phyloP scores from a whole-genome alignment of 2,888 invertebrate species.

The Cosmopolites sordidus region DNA sequence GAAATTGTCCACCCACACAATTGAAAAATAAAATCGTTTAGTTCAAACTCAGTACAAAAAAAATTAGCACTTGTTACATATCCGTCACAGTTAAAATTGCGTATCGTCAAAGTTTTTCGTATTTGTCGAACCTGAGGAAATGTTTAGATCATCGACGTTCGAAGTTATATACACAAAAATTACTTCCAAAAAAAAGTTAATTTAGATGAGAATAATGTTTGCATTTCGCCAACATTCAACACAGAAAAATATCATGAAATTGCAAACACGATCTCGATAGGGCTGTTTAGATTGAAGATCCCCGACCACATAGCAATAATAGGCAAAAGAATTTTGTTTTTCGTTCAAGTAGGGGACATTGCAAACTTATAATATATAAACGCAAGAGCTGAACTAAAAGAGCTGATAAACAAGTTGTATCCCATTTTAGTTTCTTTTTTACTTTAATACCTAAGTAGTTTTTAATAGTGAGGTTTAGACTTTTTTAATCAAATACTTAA shows the following conservation, averaged over 20 bases:
- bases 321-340: constrained; percentile 31
- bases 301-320: constrained; percentile 48
- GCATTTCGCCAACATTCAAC: too few relatives aligned
- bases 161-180: constrained; percentile 43
- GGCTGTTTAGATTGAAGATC: constrained; percentile 27
- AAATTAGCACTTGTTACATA: constrained; percentile 33
- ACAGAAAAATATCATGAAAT: too few relatives aligned
- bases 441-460: constrained; percentile 27
- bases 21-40: too few relatives aligned
- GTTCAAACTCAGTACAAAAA: too few relatives aligned
- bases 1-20: too few relatives aligned
- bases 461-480: constrained; percentile 28
- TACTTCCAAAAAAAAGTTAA: constrained; percentile 41
- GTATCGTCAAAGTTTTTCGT: constrained; percentile 5
- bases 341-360: constrained; percentile 34
- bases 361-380: constrained; percentile 23
- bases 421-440: constrained; percentile 21
- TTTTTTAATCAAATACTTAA: constrained; percentile 28
- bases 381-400: constrained; percentile 7
- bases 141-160: constrained; percentile 37
- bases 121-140: constrained; percentile 16
- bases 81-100: constrained; percentile 15
- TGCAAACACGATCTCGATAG: too few relatives aligned
- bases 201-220: constrained; percentile 9
- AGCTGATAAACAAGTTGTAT: constrained; percentile 18